Evolutionary conservation across 2,797 vertebrate genomes (phyloP).

Genomic region (Nyctalus aviator): DNA sequence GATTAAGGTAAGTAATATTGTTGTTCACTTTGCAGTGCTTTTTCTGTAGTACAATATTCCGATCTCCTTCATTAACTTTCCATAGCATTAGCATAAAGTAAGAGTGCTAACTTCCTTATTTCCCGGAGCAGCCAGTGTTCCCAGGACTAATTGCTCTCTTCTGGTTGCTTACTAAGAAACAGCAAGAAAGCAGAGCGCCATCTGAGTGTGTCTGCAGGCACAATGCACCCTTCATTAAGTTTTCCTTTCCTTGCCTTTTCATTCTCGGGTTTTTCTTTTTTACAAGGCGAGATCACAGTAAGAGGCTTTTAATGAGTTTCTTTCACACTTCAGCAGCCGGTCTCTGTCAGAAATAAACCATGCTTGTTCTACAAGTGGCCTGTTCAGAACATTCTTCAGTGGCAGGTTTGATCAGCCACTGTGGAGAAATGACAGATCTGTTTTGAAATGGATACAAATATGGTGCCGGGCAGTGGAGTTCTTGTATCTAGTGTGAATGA

Average conservation of each 20-base stretch:
- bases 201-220: conserved; percentile 84
- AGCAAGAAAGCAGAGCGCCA: conserved; percentile 76
- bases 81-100: conserved; percentile 83
- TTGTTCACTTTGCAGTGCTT: conserved; percentile 74
- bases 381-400: conserved; percentile 87
- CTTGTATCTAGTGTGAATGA: conserved; percentile 65
- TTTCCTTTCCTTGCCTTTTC: conserved; percentile 72
- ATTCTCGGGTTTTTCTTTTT: conserved; percentile 64
- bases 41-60: conserved; percentile 62
- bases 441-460: conserved; percentile 84
- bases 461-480: conserved; percentile 64
- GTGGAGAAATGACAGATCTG: conserved; percentile 83
- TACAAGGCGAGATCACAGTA: conserved; percentile 87
- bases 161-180: conserved; percentile 82
- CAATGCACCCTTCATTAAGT: conserved; percentile 86
- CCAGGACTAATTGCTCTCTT: conserved; percentile 83
- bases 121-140: conserved; percentile 79
- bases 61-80: conserved; percentile 80
- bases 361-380: conserved; percentile 86
- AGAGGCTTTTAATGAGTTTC: conserved; percentile 91
- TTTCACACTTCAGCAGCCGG: conserved; percentile 89
- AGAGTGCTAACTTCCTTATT: conserved; percentile 79
- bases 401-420: conserved; percentile 85
- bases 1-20: conserved; percentile 93
- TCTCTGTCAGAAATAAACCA: conserved; percentile 88